Conservation (phyloP, 1,140 invertebrate genomes). For the Drosophila sulfurigaster region DNA sequence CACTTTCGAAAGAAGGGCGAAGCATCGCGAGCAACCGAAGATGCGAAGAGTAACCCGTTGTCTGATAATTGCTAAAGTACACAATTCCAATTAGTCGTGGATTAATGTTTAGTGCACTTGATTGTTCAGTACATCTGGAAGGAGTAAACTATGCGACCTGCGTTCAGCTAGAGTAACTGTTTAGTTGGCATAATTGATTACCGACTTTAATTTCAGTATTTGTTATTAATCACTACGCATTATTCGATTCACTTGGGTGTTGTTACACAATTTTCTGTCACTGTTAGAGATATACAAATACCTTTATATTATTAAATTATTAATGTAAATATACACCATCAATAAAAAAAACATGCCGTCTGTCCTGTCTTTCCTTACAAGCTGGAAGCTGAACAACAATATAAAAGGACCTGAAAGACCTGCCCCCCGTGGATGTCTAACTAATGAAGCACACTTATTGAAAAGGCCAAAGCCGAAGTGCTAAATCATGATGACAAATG, state of each 20-base stretch:
- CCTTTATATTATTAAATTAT: neutral
- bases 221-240: neutral
- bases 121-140: constrained; percentile 20
- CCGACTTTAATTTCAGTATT: neutral
- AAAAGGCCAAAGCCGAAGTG: constrained; percentile 30
- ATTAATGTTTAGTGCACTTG: constrained; percentile 54
- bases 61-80: constrained; percentile 59
- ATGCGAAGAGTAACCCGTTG: constrained; percentile 10
- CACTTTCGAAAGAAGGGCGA: constrained; percentile 6
- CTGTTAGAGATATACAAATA: neutral
- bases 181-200: neutral
- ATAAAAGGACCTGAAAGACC: neutral
- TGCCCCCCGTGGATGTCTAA: constrained; percentile 24
- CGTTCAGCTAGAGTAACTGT: neutral
- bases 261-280: neutral
- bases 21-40: neutral
- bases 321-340: neutral
- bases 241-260: neutral
- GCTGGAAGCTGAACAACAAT: neutral
- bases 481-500: constrained; percentile 53
- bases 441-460: constrained; percentile 45
- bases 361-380: neutral
- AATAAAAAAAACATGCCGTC: neutral
- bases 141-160: neutral
- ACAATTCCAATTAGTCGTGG: constrained; percentile 61